A percentile compares a stretch with the other conserved stretches of the same genome.
phyloP scores from a whole-genome alignment of 2,113 vertebrate species.

The Leptobrachium leishanense region DNA sequence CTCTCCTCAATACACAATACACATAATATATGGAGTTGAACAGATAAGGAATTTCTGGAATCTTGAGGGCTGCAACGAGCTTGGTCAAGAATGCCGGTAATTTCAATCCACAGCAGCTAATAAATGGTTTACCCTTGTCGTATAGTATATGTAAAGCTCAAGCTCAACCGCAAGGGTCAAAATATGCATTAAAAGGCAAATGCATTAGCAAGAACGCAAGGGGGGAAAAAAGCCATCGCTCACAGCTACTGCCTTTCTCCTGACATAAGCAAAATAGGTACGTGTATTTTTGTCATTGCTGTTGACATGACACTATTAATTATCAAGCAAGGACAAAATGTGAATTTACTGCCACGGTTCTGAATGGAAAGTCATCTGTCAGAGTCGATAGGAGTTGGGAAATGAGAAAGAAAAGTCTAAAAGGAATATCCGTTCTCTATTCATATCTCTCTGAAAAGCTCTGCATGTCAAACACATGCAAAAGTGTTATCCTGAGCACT shows the following conservation, averaged over 20 bases:
- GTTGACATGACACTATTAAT: slow-evolving; percentile 54
- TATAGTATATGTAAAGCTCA: neutral
- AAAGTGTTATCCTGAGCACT: slow-evolving; percentile 23
- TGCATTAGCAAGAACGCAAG: slow-evolving; percentile 46
- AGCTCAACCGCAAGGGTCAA: slow-evolving; percentile 21
- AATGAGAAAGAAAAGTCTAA: slow-evolving; percentile 44
- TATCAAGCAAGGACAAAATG: slow-evolving; percentile 55
- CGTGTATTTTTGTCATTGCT: slow-evolving; percentile 46
- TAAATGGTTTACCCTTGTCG: too few relatives aligned
- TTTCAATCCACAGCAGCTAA: too few relatives aligned
- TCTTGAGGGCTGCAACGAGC: too few relatives aligned
- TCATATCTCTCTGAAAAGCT: slow-evolving; percentile 49
- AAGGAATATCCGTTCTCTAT: slow-evolving; percentile 54
- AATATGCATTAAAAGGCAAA: slow-evolving; percentile 7
- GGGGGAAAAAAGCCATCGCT: slow-evolving; percentile 37
- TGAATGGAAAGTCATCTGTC: slow-evolving; percentile 48
- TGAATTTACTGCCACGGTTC: slow-evolving; percentile 55
- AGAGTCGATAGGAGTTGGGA: slow-evolving; percentile 49
- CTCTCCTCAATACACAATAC: too few relatives aligned
- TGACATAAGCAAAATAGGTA: slow-evolving; percentile 21
- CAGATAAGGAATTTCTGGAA: too few relatives aligned
- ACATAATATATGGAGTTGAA: too few relatives aligned
- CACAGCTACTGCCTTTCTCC: slow-evolving; percentile 44
- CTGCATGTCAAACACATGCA: slow-evolving; percentile 30
- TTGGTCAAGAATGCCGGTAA: too few relatives aligned